Evolutionary conservation across 1,140 invertebrate species (phyloP), one percentile per base, ranked within the genome.

Genomic region (Holotrichia oblita): DNA sequence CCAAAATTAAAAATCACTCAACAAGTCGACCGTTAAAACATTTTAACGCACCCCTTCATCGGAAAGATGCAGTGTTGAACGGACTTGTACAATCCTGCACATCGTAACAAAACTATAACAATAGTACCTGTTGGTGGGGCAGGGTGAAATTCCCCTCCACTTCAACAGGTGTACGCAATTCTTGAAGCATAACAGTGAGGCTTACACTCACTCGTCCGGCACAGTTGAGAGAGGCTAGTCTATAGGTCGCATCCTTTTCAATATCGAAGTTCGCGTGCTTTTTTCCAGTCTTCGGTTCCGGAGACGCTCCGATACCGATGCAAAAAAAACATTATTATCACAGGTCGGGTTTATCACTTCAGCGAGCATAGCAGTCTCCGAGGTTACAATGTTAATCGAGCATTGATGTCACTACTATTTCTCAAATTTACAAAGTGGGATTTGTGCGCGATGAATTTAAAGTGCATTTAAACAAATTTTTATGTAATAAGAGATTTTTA

Each of bases 171-270:
- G 85, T 84, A 86, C 84, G 85, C 84, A 82, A 81, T 85, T 86
- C 85, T 85, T 86, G 84, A 86, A 86, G 83, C 85, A 86, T 85
- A 86, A 86, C 85, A 86, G 83, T 81, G 82, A 81, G 81, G 74
- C 83, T 83, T 82, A 83, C 85, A 86, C 82, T 86, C 85, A 86
- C 84, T 86, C 84, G 84, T 85, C 85, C 85, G 85, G 84, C 85
- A 86, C 85, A 86, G 85, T 86, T 85, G 84, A 81, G 81, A 82
- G 84, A 81, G 83, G 82, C 81, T 83, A 83, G 84, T 85, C 83
- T 81, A 80, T 79, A 80, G 84, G 81, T 82, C 79, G 81, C 83
- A 84, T 85, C 83, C 82, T 85, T 74, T 76, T 40, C 75, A 74
- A 74, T 17, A 55, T 44, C 27, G 44, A 55, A 76, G 44, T 27